Percentiles rank a stretch among this genome's conserved stretches.
phyloP scores from a whole-genome alignment of 2,888 invertebrate species.

The Drosophila dives region DNA sequence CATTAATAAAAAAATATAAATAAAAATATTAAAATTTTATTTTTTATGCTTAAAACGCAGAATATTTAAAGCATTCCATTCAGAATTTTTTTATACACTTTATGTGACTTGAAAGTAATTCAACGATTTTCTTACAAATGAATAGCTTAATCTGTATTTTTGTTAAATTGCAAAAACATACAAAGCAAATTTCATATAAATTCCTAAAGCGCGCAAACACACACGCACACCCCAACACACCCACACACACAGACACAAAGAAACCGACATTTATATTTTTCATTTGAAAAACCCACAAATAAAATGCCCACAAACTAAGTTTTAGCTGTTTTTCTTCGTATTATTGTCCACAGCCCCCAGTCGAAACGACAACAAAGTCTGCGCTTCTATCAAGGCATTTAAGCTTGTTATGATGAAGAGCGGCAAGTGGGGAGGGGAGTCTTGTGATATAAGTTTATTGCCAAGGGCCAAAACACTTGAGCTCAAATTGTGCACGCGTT shows the following conservation, averaged over 20 bases:
- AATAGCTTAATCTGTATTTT: conserved; percentile 4
- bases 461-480: conserved; percentile 61
- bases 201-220: conserved; percentile 6
- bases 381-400: conserved; percentile 45
- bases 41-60: not conserved
- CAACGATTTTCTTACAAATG: not conserved
- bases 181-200: not conserved
- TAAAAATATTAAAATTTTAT: not conserved
- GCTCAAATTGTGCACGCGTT: conserved; percentile 75
- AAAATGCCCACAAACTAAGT: conserved; percentile 29
- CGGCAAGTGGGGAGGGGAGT: not conserved
- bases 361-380: conserved; percentile 28
- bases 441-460: not conserved
- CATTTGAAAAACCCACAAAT: conserved; percentile 3
- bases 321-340: conserved; percentile 17
- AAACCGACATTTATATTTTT: conserved; percentile 2
- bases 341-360: conserved; percentile 24
- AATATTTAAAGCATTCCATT: not conserved
- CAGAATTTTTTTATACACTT: not conserved
- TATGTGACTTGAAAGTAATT: not conserved
- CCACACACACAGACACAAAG: not conserved
- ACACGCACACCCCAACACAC: not conserved
- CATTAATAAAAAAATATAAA: not conserved
- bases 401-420: conserved; percentile 57
- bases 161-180: conserved; percentile 6